phyloP scores from a whole-genome alignment of 2,888 invertebrate species.

The Ectobius pallidus region DNA sequence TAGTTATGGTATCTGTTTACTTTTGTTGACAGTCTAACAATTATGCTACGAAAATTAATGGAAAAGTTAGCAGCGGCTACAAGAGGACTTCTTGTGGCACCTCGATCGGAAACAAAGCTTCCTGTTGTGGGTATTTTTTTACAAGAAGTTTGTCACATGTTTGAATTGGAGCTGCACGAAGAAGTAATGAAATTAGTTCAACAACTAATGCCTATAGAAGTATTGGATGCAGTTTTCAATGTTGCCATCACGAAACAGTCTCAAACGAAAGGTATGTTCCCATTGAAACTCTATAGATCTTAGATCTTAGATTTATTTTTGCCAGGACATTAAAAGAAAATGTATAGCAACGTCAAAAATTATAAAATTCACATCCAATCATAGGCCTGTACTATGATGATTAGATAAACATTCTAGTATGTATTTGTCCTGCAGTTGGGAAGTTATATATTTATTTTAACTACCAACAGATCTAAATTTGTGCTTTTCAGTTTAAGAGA shows the following conservation, averaged over 20 bases:
- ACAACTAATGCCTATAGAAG: background rate
- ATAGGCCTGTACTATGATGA: too few relatives aligned
- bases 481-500: too few relatives aligned
- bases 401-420: too few relatives aligned
- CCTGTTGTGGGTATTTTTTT: background rate
- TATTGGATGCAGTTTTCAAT: slow-evolving; percentile 22
- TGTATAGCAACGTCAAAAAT: too few relatives aligned
- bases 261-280: background rate
- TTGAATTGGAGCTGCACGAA: slow-evolving; percentile 15
- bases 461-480: too few relatives aligned
- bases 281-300: too few relatives aligned
- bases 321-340: too few relatives aligned
- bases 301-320: too few relatives aligned
- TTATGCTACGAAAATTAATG: background rate
- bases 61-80: background rate
- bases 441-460: too few relatives aligned
- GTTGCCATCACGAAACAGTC: background rate
- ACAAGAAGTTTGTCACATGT: background rate
- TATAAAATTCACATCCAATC: too few relatives aligned
- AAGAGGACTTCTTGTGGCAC: background rate
- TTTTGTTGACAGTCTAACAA: slow-evolving; percentile 4
- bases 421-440: too few relatives aligned
- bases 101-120: background rate
- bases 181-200: background rate
- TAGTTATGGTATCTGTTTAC: too few relatives aligned